Percentiles rank a stretch among this genome's conserved stretches.
Conservation (phyloP, 2,888 invertebrate genomes). For the Cerastoderma edule region DNA sequence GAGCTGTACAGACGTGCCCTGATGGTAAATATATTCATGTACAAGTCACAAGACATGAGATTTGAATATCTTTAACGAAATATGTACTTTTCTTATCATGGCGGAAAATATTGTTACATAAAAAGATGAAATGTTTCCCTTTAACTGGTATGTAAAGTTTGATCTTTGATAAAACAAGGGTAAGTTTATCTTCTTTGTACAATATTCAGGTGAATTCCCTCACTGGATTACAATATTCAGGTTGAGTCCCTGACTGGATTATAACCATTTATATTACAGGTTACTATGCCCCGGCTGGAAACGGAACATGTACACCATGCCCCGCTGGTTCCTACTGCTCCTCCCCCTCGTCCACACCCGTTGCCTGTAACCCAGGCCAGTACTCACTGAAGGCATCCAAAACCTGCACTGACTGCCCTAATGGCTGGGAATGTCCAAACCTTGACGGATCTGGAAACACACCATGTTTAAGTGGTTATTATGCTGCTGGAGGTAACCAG, state of each 20-base stretch:
- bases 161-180: too few species aligned
- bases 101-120: too few species aligned
- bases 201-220: too few species aligned
- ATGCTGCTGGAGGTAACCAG: slow-evolving; percentile 60
- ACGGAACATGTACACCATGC: slow-evolving; percentile 75
- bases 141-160: too few species aligned
- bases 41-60: too few species aligned
- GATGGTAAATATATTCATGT: slow-evolving; percentile 66
- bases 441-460: slow-evolving; percentile 69
- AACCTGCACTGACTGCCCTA: slow-evolving; percentile 66
- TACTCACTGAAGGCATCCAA: slow-evolving; percentile 63
- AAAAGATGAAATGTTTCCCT: too few species aligned
- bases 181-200: too few species aligned
- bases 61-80: too few species aligned
- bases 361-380: slow-evolving; percentile 61
- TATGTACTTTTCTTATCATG: too few species aligned
- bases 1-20: slow-evolving; percentile 65
- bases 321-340: slow-evolving; percentile 77
- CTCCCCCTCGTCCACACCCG: slow-evolving; percentile 40
- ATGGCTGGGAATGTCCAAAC: slow-evolving; percentile 72
- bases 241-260: too few species aligned
- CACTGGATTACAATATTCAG: too few species aligned
- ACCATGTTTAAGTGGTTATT: slow-evolving; percentile 74
- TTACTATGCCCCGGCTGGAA: slow-evolving; percentile 71
- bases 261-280: slow-evolving; percentile 64